Evolutionary conservation across 2,113 vertebrate genomes (phyloP).

Genomic region (Cochlearius cochlearius): DNA sequence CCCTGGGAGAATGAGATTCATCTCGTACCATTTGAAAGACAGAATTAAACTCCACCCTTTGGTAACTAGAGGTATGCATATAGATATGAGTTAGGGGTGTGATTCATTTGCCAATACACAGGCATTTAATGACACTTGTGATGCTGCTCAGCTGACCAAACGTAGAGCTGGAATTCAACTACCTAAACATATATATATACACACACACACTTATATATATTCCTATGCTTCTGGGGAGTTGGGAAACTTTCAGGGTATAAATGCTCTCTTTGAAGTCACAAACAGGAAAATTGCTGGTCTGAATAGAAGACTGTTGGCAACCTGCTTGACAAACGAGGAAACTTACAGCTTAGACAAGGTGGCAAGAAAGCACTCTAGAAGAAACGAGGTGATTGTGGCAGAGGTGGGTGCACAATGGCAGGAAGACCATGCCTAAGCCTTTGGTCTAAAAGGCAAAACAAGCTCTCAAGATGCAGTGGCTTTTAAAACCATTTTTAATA

Average conservation of each 20-base stretch:
- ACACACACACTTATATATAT: background rate
- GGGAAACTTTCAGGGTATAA: background rate
- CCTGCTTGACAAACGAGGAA: background rate
- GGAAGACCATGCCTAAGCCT: background rate
- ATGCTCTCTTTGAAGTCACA: background rate
- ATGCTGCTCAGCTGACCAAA: background rate
- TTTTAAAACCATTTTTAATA: background rate
- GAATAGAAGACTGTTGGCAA: background rate
- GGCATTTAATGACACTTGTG: background rate
- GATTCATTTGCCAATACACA: background rate
- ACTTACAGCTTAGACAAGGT: background rate
- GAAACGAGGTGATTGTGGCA: background rate
- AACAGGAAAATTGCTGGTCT: background rate
- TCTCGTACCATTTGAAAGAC: background rate
- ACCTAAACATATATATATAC: too few species aligned
- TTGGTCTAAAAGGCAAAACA: background rate
- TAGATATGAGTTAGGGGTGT: fast-evolving
- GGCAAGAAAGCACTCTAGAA: background rate
- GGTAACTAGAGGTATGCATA: background rate
- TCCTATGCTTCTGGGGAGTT: background rate
- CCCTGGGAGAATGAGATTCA: background rate
- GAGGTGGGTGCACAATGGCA: background rate
- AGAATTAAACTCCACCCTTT: background rate
- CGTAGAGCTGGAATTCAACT: background rate
- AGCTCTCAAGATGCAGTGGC: background rate